Evolutionary conservation across 2,888 invertebrate species (phyloP), one percentile per base, ranked within the genome.

Genomic region (Tortrix viridana): DNA sequence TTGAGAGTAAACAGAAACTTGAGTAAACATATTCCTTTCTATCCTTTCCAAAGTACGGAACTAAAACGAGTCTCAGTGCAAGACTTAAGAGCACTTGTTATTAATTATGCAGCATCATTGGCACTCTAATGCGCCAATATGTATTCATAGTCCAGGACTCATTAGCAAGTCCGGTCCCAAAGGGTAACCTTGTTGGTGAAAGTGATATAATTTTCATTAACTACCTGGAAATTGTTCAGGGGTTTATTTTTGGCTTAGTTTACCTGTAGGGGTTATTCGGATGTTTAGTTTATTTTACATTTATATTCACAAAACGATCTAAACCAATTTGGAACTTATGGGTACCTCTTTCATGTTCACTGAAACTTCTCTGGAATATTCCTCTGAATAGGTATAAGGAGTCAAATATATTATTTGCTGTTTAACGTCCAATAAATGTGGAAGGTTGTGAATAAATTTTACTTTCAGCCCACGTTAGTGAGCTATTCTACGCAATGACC

Each of bases 61-160:
- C 44, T 52, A 65, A 69, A 75, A 69, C 67, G 66, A 59, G 65
- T 73, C 72, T 74, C 68, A 67, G 66, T 70, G 71, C 67, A 69
- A 71, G 72, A 76, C 74, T 81, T 79, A 84, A 79, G 77, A 76
- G 73, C 71, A 74, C 74, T 73, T 72, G 67, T 77, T 84, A 84
- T 88, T 85, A 85, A 86, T 85, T 85, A 84, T 84, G 77, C 80
- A 82, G 73, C 74, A 76, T 77, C 77, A 79, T 81, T 78, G 75
- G 75, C 70, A 75, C 71, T 74, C 69, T 86, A 88, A 89, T 86
- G 80, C 73, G 72, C 79, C 82, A 86, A 87, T 89, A 87, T 86
- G 85, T 89, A 89, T 89, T 89, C 89, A 88, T 86, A 81, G 86
- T 81, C 70, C 68, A 60, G 67, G 71, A 69, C 84, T 86, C 84